Percentiles rank a stretch among this genome's conserved stretches.
phyloP scores from a whole-genome alignment of 2,888 invertebrate genomes.

The Cotesia congregata region DNA sequence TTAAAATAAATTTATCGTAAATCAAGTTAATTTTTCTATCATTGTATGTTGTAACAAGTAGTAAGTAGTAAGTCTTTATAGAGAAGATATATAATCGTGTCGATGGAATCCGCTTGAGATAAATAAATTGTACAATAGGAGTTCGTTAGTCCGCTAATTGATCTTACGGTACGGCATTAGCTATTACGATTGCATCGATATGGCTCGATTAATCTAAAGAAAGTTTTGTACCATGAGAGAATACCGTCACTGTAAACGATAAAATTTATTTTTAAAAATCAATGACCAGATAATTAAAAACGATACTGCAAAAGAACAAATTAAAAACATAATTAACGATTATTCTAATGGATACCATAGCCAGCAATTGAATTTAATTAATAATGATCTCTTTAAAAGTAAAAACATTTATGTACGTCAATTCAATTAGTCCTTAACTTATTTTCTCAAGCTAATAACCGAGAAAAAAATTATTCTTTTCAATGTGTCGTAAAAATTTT shows the following conservation, averaged over 20 bases:
- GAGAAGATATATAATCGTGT: slow-evolving; percentile 34
- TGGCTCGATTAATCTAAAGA: slow-evolving; percentile 24
- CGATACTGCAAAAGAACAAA: background rate
- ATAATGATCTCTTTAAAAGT: background rate
- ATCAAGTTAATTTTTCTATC: too few relatives aligned
- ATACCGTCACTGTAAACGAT: slow-evolving; percentile 25
- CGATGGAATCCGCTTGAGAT: slow-evolving; percentile 20
- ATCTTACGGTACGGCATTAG: slow-evolving; percentile 26
- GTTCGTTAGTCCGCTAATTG: slow-evolving; percentile 46
- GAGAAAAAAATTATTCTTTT: background rate
- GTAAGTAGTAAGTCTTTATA: background rate
- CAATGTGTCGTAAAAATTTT: too few relatives aligned
- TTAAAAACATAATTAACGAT: background rate
- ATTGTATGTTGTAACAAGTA: background rate
- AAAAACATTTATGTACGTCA: background rate
- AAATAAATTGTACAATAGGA: slow-evolving; percentile 39
- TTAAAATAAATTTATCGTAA: too few relatives aligned
- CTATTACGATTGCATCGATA: slow-evolving; percentile 36
- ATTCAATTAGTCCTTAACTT: background rate
- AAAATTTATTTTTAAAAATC: slow-evolving; percentile 18
- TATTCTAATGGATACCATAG: background rate
- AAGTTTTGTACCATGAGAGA: slow-evolving; percentile 23
- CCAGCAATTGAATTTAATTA: background rate
- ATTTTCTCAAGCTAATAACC: background rate
- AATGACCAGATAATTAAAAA: slow-evolving; percentile 17